Base-by-base conservation (phyloP, 64 coral and sea anemone genomes). In the Acropora yongei region DNA sequence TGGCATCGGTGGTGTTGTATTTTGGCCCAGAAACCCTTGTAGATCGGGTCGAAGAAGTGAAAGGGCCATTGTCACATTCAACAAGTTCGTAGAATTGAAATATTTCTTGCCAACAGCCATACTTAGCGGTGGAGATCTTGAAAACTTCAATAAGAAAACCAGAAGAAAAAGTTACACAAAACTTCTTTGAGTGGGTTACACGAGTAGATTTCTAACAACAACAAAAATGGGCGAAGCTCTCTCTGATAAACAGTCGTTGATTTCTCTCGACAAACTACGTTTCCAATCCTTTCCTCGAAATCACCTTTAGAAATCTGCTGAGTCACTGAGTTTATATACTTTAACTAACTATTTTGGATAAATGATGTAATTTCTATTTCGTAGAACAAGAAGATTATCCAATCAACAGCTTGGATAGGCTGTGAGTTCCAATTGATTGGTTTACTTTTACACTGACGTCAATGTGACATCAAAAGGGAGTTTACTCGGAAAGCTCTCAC, bases 1-100 rank as follows among this genome's bases (percentile, higher is more conserved):
- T 40, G 91, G 91, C 57, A 74, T 93, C 78, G 86, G 57, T 3
- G 86, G 86, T 2, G 91, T 66, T 13, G 82, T 86, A 45, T 93
- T 76, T 68, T 93, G 74, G 1, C 63, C 73, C 1, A 97, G 42
- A 14, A 71, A 81, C 2, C 79, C 68, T 86, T 97, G 95, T 16
- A 97, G 86, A 7, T 97, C 95, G 5, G 95, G 92, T 78, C 92
- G 91, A 30, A 93, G 60, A 18, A 97, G 5, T 78, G 92, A 94
- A 45, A 97, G 60, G 0, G 93, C 75, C 69, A 94, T 17, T 7
- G 92, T 83, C 41, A 97, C 50, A 41, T 97, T 87, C 2, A 92
- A 47, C 3, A 94, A 18, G 47, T 58, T 65, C 76, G 93, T 84
- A 48, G 74, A 78, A 41, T 67, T 72, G 55, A 93, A 80, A 60